Percentiles rank a stretch among this genome's conserved stretches.
Conservation (phyloP, 2,888 invertebrate species). For the Caenorhabditis sinica region DNA sequence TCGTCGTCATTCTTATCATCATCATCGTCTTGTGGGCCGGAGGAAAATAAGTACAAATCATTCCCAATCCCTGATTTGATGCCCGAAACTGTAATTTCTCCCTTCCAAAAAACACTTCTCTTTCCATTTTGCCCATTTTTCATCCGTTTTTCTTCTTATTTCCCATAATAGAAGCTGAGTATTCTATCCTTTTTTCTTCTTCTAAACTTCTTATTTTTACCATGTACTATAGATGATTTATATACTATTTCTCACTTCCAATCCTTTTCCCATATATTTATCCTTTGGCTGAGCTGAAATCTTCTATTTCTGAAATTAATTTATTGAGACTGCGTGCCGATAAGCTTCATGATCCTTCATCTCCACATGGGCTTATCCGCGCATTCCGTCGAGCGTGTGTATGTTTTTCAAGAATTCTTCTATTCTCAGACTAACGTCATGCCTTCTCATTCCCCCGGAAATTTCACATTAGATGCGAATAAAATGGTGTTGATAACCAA, state of each 20-base stretch:
- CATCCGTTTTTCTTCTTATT: slow-evolving; percentile 25
- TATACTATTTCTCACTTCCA: slow-evolving; percentile 26
- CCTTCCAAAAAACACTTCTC: slow-evolving; percentile 2
- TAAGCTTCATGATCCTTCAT: slow-evolving; percentile 17
- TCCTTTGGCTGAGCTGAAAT: slow-evolving; percentile 50
- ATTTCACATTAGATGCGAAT: slow-evolving; percentile 63
- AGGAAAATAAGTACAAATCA: slow-evolving; percentile 58
- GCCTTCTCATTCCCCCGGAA: slow-evolving; percentile 47
- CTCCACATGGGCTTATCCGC: slow-evolving; percentile 46
- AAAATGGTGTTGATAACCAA: slow-evolving; percentile 58
- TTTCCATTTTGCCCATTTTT: slow-evolving; percentile 33
- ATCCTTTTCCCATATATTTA: slow-evolving; percentile 13
- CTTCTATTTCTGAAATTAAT: slow-evolving; percentile 55
- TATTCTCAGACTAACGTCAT: slow-evolving; percentile 46
- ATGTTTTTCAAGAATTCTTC: slow-evolving; percentile 55
- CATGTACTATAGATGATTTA: slow-evolving; percentile 57
- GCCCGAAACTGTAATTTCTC: slow-evolving; percentile 39
- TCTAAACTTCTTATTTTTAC: slow-evolving; percentile 25
- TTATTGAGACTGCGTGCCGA: slow-evolving; percentile 45
- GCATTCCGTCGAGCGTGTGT: slow-evolving; percentile 39
- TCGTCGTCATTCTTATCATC: slow-evolving; percentile 80
- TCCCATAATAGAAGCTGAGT: slow-evolving; percentile 58
- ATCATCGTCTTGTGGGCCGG: slow-evolving; percentile 83
- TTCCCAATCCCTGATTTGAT: not conserved
- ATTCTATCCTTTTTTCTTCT: slow-evolving; percentile 32